Evolutionary conservation across 1,140 invertebrate species (phyloP).

Genomic region (Pomacea maculata): DNA sequence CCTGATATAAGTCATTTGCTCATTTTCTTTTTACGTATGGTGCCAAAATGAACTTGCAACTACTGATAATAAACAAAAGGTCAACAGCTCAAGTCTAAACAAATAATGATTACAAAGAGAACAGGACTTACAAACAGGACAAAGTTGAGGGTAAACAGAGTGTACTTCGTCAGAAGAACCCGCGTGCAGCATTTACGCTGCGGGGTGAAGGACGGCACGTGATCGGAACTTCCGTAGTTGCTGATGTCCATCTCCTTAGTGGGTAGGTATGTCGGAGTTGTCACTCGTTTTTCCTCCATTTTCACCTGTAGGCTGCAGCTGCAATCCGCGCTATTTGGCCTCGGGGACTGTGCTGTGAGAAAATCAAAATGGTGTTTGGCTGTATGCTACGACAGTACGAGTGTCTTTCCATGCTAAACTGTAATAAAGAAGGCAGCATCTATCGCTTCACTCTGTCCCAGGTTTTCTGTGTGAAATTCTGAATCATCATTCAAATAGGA

Average conservation of each 20-base stretch:
- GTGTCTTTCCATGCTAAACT: background rate
- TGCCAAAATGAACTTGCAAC: too few species aligned
- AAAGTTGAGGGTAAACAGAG: constrained; percentile 30
- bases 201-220: constrained; percentile 12
- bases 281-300: too few species aligned
- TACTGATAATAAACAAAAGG: background rate
- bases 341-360: background rate
- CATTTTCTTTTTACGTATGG: too few species aligned
- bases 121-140: constrained; percentile 29
- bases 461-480: too few species aligned
- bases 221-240: background rate
- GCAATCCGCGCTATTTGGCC: background rate
- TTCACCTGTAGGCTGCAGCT: background rate
- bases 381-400: background rate
- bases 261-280: too few species aligned
- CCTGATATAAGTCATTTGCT: too few species aligned
- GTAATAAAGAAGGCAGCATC: background rate
- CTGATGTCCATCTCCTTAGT: too few species aligned
- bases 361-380: background rate
- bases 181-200: constrained; percentile 19
- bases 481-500: background rate
- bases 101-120: too few species aligned
- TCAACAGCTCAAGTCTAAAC: background rate
- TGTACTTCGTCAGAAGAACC: constrained; percentile 24
- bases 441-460: too few species aligned